Evolutionary conservation across 2,797 vertebrate genomes (phyloP).

Genomic region (Pangasius larnaudii): DNA sequence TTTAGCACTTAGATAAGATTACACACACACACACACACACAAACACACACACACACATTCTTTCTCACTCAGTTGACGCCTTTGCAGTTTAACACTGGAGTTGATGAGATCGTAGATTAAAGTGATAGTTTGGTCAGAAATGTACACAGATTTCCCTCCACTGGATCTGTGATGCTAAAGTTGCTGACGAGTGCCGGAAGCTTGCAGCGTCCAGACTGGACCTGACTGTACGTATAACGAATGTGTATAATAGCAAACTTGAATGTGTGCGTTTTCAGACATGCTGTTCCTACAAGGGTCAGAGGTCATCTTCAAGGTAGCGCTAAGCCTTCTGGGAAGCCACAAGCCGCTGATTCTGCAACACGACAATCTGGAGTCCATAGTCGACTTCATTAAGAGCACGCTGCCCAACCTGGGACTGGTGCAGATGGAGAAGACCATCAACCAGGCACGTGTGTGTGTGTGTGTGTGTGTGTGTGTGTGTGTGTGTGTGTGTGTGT

Average conservation of each 20-base stretch:
- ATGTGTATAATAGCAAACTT: background rate
- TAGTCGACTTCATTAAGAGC: slow-evolving; percentile 97
- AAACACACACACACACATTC: background rate
- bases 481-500: background rate
- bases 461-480: background rate
- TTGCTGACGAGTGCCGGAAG: background rate
- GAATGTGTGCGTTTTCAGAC: slow-evolving; percentile 73
- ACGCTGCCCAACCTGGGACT: slow-evolving; percentile 94
- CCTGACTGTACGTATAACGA: too few species aligned
- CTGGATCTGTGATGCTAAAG: background rate
- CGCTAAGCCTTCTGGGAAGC: slow-evolving; percentile 92
- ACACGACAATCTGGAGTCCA: slow-evolving; percentile 94
- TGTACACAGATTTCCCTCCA: background rate
- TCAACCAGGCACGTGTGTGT: slow-evolving; percentile 85
- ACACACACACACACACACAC: background rate
- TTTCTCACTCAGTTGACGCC: background rate
- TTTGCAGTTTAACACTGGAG: background rate
- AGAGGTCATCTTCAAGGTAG: slow-evolving; percentile 97
- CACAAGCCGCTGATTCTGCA: slow-evolving; percentile 97
- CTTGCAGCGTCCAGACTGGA: background rate
- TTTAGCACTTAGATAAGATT: background rate
- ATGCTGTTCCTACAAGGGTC: slow-evolving; percentile 96
- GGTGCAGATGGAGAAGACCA: slow-evolving; percentile 99
- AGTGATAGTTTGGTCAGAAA: background rate
- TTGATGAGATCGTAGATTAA: background rate